Conservation (phyloP, 2,797 vertebrate genomes). For the Poeciliopsis presidionis region DNA sequence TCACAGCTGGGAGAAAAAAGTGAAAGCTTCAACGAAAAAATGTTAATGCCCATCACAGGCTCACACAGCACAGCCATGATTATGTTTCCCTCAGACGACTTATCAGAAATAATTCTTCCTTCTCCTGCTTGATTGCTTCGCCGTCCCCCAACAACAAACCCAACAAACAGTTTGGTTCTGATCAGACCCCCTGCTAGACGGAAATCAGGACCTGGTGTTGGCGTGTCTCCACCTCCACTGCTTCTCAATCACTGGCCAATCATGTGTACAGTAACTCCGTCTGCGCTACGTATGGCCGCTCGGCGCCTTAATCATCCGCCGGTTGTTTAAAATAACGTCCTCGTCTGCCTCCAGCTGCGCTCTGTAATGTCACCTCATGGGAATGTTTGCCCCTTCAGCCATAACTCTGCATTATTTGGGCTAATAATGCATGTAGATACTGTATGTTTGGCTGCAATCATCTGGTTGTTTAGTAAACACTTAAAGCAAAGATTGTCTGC, state of each 20-base stretch:
- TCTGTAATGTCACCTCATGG: constrained; percentile 8
- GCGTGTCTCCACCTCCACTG: constrained; percentile 7
- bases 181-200: constrained; percentile 45
- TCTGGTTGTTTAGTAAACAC: constrained; percentile 8
- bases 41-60: constrained; percentile 44
- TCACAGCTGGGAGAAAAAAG: constrained; percentile 7
- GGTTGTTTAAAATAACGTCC: constrained; percentile 43
- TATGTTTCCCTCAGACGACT: constrained; percentile 67
- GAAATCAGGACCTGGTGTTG: constrained; percentile 62
- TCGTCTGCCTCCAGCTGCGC: neutral
- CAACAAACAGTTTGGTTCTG: constrained; percentile 47
- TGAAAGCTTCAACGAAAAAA: constrained; percentile 19
- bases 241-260: constrained; percentile 70
- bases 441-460: neutral
- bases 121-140: constrained; percentile 65
- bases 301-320: constrained; percentile 56
- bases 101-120: constrained; percentile 62
- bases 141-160: constrained; percentile 55
- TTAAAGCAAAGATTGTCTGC: neutral
- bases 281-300: constrained; percentile 48
- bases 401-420: neutral
- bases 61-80: constrained; percentile 47
- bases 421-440: constrained; percentile 6
- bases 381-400: neutral
- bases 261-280: constrained; percentile 47